Evolutionary conservation across 2,888 invertebrate genomes (phyloP), one percentile per base, ranked within the genome.

Genomic region (Apomyelois bistriatella): DNA sequence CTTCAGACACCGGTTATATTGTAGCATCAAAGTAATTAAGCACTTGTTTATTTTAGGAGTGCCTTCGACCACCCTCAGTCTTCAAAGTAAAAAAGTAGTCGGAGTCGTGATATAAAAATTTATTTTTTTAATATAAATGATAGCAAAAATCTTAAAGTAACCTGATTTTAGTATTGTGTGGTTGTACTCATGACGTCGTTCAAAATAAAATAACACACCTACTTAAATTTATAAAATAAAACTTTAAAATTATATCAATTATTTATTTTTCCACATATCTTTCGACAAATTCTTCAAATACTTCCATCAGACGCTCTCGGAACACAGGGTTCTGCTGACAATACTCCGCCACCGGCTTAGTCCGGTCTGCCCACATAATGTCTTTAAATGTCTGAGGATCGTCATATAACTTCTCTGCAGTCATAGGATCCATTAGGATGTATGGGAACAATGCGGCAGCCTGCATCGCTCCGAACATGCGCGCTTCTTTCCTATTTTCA

Each of bases 381-480:
- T 54, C 47, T 1, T 67, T 61, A 22, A 58, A 79, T 0, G 79
- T 79, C 0, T 59, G 62, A 0, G 79, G 76, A 53, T 79, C 62
- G 16, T 75, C 74, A 53, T 75, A 79, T 1, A 60, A 59, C 35
- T 32, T 54, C 53, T 70, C 53, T 7, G 76, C 79, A 0, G 59
- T 58, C 48, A 54, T 59, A 1, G 72, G 65, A 15, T 76, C 70
- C 75, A 79, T 73, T 36, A 79, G 54, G 0, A 67, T 61, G 51
- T 60, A 70, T 0, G 79, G 77, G 30, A 54, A 59, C 7, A 78
- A 68, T 0, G 52, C 57, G 0, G 66, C 37, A 0, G 78, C 60
- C 15, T 61, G 65, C 16, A 73, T 48, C 13, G 65, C 37, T 0
- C 67, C 78, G 8, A 76, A 78, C 66, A 70, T 68, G 3, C 80